phyloP scores from a whole-genome alignment of 2,888 invertebrate genomes.

The Zygogramma bicolorata region DNA sequence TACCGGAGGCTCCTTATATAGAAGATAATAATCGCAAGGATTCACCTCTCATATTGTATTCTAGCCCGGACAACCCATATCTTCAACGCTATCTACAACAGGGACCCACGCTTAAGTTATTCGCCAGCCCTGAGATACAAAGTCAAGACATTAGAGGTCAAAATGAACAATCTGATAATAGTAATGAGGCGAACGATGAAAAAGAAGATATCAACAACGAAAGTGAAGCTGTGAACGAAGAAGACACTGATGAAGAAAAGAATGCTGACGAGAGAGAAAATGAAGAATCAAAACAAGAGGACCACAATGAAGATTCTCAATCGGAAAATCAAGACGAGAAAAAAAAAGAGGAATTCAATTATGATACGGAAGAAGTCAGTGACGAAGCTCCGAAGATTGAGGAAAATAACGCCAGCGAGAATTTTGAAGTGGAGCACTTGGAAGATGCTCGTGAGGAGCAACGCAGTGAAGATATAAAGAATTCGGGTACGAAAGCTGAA shows the following conservation, averaged over 20 bases:
- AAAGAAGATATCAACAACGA: slow-evolving; percentile 18
- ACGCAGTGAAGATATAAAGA: background rate
- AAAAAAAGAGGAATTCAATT: slow-evolving; percentile 17
- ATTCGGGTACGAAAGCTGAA: background rate
- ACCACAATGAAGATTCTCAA: slow-evolving; percentile 33
- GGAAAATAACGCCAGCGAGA: slow-evolving; percentile 38
- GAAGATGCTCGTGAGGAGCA: slow-evolving; percentile 24
- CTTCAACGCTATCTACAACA: background rate
- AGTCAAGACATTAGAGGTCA: background rate
- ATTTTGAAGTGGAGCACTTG: slow-evolving; percentile 37
- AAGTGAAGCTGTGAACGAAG: slow-evolving; percentile 24
- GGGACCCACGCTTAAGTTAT: background rate
- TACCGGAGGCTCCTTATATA: background rate
- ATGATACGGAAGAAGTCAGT: slow-evolving; percentile 27
- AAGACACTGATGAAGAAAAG: background rate
- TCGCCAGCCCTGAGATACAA: background rate
- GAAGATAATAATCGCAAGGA: background rate
- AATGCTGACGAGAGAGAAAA: slow-evolving; percentile 13
- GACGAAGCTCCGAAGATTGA: slow-evolving; percentile 21
- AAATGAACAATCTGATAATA: slow-evolving; percentile 15
- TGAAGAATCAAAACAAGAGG: slow-evolving; percentile 21
- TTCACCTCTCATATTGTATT: background rate
- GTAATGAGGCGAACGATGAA: slow-evolving; percentile 22
- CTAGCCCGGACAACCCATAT: background rate
- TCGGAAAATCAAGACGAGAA: slow-evolving; percentile 24